Evolutionary conservation across 2,113 vertebrate species (phyloP).

Genomic region (Laticauda colubrina): DNA sequence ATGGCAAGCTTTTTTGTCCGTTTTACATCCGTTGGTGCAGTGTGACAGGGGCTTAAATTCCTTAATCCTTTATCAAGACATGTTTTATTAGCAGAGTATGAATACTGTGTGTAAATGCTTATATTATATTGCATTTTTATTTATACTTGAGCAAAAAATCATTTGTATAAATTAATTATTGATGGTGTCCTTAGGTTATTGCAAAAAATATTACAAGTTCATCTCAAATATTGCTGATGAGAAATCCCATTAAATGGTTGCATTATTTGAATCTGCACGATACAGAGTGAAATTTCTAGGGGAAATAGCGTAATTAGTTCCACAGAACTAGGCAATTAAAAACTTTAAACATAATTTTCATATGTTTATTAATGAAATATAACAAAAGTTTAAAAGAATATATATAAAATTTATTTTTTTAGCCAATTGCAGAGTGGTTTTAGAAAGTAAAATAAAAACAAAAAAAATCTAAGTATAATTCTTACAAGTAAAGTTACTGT

Average conservation of each 20-base stretch:
- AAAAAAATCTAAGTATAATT: neutral
- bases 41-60: too few species aligned
- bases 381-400: neutral
- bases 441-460: neutral
- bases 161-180: neutral
- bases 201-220: neutral
- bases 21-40: too few species aligned
- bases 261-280: neutral
- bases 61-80: neutral
- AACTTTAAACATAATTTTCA: neutral
- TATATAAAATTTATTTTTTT: neutral
- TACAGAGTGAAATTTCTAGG: neutral
- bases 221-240: neutral
- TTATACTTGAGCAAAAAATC: neutral
- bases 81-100: neutral
- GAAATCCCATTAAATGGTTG: neutral
- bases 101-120: neutral
- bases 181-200: neutral
- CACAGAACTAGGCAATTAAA: neutral
- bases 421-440: neutral
- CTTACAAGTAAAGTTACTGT: neutral
- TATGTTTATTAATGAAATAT: neutral
- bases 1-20: too few species aligned
- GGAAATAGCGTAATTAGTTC: neutral
- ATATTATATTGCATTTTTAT: neutral